phyloP scores from a whole-genome alignment of 2,888 invertebrate species.

The Apodemia mormo region DNA sequence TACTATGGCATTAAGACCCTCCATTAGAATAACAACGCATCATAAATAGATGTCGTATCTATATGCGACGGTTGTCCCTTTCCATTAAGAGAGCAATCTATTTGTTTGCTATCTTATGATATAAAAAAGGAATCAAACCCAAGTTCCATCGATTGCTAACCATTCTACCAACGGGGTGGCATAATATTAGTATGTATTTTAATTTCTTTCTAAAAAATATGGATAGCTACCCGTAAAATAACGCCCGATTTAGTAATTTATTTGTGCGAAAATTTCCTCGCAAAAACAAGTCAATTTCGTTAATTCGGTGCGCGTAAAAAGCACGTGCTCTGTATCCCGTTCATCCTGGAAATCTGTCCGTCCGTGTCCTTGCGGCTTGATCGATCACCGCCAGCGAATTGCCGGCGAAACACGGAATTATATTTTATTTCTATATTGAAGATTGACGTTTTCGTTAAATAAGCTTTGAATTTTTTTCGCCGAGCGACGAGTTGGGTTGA shows the following conservation, averaged over 20 bases:
- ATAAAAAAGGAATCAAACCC: too few species aligned
- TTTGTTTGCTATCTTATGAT: too few species aligned
- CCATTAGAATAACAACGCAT: too few species aligned
- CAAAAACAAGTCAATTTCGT: slow-evolving; percentile 14
- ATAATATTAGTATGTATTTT: too few species aligned
- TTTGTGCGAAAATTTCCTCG: neutral
- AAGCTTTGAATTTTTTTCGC: slow-evolving; percentile 42
- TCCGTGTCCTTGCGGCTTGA: slow-evolving; percentile 8
- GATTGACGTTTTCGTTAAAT: slow-evolving; percentile 55
- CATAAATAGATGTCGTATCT: too few species aligned
- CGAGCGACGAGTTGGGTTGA: slow-evolving; percentile 19
- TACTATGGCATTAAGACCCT: too few species aligned
- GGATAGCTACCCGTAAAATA: neutral
- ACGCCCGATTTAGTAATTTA: too few species aligned
- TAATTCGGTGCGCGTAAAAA: slow-evolving; percentile 12
- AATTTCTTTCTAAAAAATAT: too few species aligned
- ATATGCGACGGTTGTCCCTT: too few species aligned
- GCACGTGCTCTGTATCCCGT: slow-evolving; percentile 6
- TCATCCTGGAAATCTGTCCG: slow-evolving; percentile 12
- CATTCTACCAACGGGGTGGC: too few species aligned
- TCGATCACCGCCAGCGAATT: slow-evolving; percentile 8
- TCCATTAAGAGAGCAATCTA: too few species aligned
- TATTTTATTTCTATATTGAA: slow-evolving; percentile 48
- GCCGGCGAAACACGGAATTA: slow-evolving; percentile 38
- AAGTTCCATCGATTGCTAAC: too few species aligned